Percentiles rank a stretch among this genome's conserved stretches.
These are phyloP conservation scores for Aphelenchoides besseyi DNA, from an alignment of 1,140 invertebrate species.

Conservation along the genomic window DNA sequence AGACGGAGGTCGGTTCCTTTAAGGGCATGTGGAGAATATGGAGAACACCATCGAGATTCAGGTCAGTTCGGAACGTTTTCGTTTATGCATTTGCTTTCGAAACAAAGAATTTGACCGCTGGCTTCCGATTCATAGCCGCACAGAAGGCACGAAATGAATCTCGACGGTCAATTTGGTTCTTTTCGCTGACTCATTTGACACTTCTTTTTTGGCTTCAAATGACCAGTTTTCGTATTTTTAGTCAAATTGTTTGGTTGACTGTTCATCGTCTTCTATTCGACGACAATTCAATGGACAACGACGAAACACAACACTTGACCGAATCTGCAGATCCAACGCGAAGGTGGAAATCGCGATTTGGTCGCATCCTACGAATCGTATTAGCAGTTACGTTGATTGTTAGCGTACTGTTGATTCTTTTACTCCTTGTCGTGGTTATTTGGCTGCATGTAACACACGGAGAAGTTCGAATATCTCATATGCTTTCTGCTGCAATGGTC, in stretches of 20 bases:
- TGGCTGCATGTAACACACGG: neutral
- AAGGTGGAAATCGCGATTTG: neutral
- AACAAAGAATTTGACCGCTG: too few species aligned
- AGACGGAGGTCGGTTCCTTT: too few species aligned
- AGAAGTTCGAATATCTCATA: neutral
- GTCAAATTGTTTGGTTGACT: neutral
- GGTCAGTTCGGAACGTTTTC: too few species aligned
- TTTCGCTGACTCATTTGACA: too few species aligned
- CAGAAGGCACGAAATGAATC: too few species aligned
- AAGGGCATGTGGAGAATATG: too few species aligned
- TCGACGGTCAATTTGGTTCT: too few species aligned
- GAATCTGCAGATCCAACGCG: neutral
- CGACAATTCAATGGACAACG: neutral
- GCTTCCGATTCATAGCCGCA: too few species aligned
- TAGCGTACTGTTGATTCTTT: neutral
- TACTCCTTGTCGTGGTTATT: neutral
- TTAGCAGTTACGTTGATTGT: neutral
- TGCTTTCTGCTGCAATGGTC: neutral
- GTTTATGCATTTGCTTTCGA: too few species aligned
- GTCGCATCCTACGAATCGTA: neutral
- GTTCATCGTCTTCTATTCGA: neutral
- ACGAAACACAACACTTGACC: neutral
- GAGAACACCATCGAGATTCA: too few species aligned
- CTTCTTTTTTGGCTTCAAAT: too few species aligned
- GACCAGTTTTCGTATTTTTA: neutral